Evolutionary conservation across 1,140 invertebrate genomes (phyloP), one percentile per base, ranked within the genome.

Genomic region (Zaprionus ghesquierei): DNA sequence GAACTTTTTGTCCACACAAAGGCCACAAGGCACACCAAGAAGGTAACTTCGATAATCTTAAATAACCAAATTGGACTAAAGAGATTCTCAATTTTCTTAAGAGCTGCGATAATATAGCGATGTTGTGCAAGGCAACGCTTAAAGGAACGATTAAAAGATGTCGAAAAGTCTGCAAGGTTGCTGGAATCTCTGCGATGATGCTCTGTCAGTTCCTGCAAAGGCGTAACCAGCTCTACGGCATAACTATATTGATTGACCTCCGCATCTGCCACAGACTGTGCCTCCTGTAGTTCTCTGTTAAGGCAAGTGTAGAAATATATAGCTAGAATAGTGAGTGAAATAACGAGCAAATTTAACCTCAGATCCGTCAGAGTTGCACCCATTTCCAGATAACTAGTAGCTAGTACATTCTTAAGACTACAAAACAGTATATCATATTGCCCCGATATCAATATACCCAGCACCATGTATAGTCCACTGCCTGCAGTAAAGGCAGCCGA

Each of bases 371-470:
- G 23, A 2, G 44, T 58, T 9, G 63, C 41, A 18, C 60, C 49
- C 31, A 44, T 49, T 46, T 65, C 53, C 13, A 76, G 23, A 44
- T 63, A 66, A 29, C 58, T 58, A 4, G 77, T 79, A 10, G 69
- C 69, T 4, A 79, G 4, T 25, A 80, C 55, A 74, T 80, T 80
- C 54, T 74, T 77, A 2, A 80, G 35, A 65, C 69, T 80, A 29
- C 78, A 80, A 53, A 62, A 61, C 1, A 80, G 59, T 8, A 77
- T 54, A 61, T 80, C 78, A 31, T 74, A 80, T 62, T 80, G 78
- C 38, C 75, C 78, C 15, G 65, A 80, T 22, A 80, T 56, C 9
- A 80, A 15, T 25, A 77, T 74, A 20, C 49, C 50, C 29, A 74
- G 22, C 20, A 63, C 53, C 53, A 74, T 68, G 22, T 74, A 68